These are phyloP conservation scores for Dasysyrphus albostriatus DNA, from an alignment of 2,888 invertebrate genomes.

Conservation along the genomic window DNA sequence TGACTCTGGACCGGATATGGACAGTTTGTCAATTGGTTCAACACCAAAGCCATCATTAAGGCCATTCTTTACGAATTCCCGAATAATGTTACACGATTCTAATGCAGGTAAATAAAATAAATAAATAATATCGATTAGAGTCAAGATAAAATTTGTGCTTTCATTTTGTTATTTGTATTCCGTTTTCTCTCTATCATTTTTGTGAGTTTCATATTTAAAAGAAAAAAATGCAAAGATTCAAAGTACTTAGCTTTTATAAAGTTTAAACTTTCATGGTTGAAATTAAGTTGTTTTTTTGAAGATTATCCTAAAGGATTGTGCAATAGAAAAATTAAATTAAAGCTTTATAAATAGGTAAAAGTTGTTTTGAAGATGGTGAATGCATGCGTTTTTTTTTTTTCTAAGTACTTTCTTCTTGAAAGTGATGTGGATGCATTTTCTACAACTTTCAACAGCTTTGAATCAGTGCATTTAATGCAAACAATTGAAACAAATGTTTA, in stretches of 20 bases:
- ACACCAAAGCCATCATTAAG: conserved; percentile 98
- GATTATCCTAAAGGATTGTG: conserved; percentile 2
- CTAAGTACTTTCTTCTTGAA: neutral
- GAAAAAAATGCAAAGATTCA: neutral
- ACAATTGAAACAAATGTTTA: no score
- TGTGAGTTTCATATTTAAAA: conserved; percentile 50
- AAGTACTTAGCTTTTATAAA: neutral
- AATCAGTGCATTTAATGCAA: no score
- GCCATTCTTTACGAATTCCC: conserved; percentile 97
- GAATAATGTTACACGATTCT: conserved; percentile 88
- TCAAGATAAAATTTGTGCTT: conserved; percentile 5
- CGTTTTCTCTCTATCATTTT: conserved; percentile 61
- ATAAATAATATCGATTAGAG: neutral
- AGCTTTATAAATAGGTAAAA: no score
- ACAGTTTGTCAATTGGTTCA: conserved; percentile 98
- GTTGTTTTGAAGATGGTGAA: conserved; percentile 19
- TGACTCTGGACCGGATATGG: conserved; percentile 97
- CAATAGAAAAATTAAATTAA: conserved; percentile 46
- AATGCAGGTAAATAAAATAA: conserved; percentile 79
- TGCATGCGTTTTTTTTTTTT: conserved; percentile 24
- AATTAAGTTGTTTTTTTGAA: neutral
- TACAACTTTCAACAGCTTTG: no score
- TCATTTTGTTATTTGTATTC: conserved; percentile 46
- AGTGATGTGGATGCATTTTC: no score
- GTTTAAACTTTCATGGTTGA: neutral